Evolutionary conservation across 2,113 vertebrate species (phyloP).

Genomic region (Sander lucioperca): DNA sequence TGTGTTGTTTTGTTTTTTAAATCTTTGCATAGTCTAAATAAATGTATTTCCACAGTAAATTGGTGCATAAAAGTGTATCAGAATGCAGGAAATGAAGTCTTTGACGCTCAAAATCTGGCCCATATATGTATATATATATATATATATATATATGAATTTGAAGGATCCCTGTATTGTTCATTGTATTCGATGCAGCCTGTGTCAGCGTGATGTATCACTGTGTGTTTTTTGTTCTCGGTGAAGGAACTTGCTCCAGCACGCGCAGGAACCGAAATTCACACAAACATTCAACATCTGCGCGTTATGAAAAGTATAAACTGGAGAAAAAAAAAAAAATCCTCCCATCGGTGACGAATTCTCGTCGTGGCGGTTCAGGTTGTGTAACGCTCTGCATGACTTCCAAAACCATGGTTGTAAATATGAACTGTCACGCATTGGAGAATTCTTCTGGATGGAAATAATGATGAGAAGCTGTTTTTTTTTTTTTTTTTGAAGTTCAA

Average conservation of each 20-base stretch:
- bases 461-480: constrained; percentile 1
- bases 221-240: constrained; percentile 6
- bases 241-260: constrained; percentile 38
- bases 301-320: constrained; percentile 13
- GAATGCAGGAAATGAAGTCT: too few relatives aligned
- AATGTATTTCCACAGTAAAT: too few relatives aligned
- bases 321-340: background rate
- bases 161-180: constrained; percentile 50
- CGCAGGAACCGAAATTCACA: constrained; percentile 4
- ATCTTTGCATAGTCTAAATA: too few relatives aligned
- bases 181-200: constrained; percentile 13
- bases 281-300: constrained; percentile 34
- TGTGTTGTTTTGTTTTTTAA: too few relatives aligned
- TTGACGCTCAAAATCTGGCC: too few relatives aligned
- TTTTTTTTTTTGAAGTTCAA: background rate
- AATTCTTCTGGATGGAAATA: constrained; percentile 24
- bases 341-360: constrained; percentile 8
- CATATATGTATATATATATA: too few relatives aligned
- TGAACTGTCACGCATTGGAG: constrained; percentile 27
- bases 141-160: background rate
- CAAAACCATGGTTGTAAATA: constrained; percentile 31
- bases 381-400: constrained; percentile 15
- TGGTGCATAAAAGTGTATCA: too few relatives aligned
- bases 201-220: constrained; percentile 36
- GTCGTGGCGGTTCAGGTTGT: constrained; percentile 15